phyloP scores from a whole-genome alignment of 2,113 vertebrate genomes.

The Lynx canadensis region DNA sequence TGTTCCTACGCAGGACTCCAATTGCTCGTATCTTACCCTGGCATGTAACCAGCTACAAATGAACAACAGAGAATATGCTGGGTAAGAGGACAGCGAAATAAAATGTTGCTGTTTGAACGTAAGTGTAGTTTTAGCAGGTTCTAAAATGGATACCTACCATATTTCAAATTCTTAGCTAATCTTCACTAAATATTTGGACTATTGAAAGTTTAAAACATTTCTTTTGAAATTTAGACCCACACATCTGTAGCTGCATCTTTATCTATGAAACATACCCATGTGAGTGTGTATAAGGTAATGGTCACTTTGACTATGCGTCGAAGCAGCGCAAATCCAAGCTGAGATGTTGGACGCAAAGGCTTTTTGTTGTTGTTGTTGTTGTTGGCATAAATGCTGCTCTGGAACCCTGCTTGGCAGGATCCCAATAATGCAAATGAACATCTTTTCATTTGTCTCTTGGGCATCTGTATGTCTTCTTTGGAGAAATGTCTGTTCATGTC shows the following conservation, averaged over 20 bases:
- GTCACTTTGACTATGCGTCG: not conserved
- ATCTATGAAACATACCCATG: not conserved
- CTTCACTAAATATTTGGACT: not conserved
- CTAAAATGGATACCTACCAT: constrained; percentile 27
- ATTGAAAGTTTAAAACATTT: not conserved
- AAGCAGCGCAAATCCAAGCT: not conserved
- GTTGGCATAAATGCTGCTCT: not conserved
- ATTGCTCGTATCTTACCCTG: fast-evolving
- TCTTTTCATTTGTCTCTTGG: too few species aligned
- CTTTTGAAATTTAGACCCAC: not conserved
- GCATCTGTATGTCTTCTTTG: too few species aligned
- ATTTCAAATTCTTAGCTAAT: constrained; percentile 37
- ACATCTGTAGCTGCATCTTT: fast-evolving
- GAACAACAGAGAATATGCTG: fast-evolving
- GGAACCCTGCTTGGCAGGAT: not conserved
- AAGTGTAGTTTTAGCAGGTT: constrained; percentile 52
- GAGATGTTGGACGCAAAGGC: not conserved
- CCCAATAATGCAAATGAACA: not conserved
- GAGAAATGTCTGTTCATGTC: too few species aligned
- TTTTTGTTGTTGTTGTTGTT: not conserved
- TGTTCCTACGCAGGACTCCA: not conserved
- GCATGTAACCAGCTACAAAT: not conserved
- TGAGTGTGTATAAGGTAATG: not conserved
- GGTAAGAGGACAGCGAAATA: too few species aligned
- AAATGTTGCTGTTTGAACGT: not conserved